Conservation (phyloP, 2,113 vertebrate genomes). For the Sclerurus mexicanus region DNA sequence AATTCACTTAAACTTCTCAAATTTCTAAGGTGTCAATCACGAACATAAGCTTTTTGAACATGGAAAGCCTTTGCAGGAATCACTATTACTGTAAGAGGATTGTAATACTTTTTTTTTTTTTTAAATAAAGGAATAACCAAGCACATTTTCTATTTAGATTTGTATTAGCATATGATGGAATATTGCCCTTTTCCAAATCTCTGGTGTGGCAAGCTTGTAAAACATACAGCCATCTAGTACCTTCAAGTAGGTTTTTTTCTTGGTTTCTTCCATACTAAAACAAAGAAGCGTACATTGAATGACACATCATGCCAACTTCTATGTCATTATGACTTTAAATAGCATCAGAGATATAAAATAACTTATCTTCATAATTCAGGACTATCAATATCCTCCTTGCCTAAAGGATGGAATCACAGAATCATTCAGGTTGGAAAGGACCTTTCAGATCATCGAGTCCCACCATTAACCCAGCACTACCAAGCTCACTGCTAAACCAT, state of each 20-base stretch:
- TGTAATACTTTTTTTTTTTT: background rate
- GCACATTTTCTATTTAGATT: background rate
- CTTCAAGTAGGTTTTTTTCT: background rate
- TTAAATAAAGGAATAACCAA: slow-evolving; percentile 21
- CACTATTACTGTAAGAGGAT: background rate
- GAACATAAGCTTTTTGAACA: slow-evolving; percentile 10
- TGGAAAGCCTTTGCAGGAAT: background rate
- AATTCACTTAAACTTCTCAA: background rate
- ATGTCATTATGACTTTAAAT: background rate
- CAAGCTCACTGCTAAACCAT: background rate
- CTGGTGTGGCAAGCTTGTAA: background rate
- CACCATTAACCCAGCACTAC: background rate
- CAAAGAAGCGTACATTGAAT: background rate
- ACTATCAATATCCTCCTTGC: background rate
- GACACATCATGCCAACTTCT: background rate
- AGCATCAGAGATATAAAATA: background rate
- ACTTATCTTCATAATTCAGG: background rate
- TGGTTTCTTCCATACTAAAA: background rate
- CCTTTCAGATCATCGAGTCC: background rate
- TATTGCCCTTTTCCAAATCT: slow-evolving; percentile 2
- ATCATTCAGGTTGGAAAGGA: background rate
- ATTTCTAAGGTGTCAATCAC: slow-evolving; percentile 15
- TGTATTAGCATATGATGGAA: slow-evolving; percentile 22
- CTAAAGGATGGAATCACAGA: background rate
- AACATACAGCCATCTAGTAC: background rate